These are phyloP conservation scores for Euplexia lucipara DNA, from an alignment of 2,888 invertebrate species.

Conservation along the genomic window DNA sequence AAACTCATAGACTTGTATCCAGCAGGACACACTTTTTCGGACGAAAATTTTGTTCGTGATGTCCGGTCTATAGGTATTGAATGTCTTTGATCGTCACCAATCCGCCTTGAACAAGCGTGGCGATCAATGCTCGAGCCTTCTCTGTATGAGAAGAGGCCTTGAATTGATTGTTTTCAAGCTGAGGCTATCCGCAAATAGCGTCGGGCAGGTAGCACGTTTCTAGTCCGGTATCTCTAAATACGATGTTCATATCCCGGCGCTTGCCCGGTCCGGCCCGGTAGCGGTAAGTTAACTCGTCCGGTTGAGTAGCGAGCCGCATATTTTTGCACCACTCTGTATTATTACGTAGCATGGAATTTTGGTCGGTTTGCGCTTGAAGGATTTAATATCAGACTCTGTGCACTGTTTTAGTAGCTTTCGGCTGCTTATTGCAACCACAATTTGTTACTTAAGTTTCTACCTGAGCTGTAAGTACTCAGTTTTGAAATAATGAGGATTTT, in stretches of 20 bases:
- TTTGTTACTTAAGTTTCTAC: background rate
- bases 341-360: slow-evolving; percentile 44
- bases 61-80: too few species aligned
- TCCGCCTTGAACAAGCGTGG: too few species aligned
- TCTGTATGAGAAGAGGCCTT: background rate
- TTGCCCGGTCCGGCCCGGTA: slow-evolving; percentile 35
- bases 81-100: too few species aligned
- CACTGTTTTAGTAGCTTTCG: slow-evolving; percentile 15
- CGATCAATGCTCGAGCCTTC: too few species aligned
- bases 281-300: slow-evolving; percentile 59
- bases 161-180: slow-evolving; percentile 25
- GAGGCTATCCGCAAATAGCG: slow-evolving; percentile 24
- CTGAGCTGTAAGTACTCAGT: background rate
- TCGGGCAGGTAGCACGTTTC: slow-evolving; percentile 14
- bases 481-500: background rate
- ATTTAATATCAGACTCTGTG: slow-evolving; percentile 25
- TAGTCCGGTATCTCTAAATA: slow-evolving; percentile 24
- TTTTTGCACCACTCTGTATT: slow-evolving; percentile 57
- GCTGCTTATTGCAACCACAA: slow-evolving; percentile 1
- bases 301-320: slow-evolving; percentile 42
- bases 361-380: background rate
- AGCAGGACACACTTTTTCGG: too few species aligned
- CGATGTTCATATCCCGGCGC: slow-evolving; percentile 40
- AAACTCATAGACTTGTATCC: too few species aligned
- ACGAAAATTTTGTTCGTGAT: too few species aligned